Evolutionary conservation across 2,888 invertebrate genomes (phyloP), one percentile per base, ranked within the genome.

Genomic region (Mythimna vitellina): DNA sequence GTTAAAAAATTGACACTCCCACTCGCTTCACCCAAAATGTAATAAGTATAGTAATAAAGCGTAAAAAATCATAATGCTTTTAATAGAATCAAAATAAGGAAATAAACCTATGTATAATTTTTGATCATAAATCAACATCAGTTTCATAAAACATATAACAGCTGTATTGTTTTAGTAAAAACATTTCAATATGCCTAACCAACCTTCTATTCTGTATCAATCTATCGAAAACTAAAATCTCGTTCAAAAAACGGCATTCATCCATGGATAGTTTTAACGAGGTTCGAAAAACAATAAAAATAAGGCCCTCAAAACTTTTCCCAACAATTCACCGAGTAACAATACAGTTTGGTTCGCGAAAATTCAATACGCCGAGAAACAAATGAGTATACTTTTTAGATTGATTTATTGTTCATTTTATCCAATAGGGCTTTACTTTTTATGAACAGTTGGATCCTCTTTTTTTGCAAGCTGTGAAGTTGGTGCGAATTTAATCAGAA

Each of bases 211-310:
- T 70, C n/a, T 17, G 20, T 29, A 67, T 25, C 58, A 64, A 66
- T 70, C 51, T 56, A 60, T 62, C 22, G 29, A 70, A 76, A 65
- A 64, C 69, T 65, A 62, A 74, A 78, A 72, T 64, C 25, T 51
- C 49, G 9, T 68, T 66, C 58, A 46, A 64, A 80, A 76, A 77
- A 68, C 70, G 75, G 79, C 76, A 81, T 83, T 81, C 78, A 86
- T 85, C 74, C 65, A 73, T 67, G 75, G 74, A 86, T 89, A 88
- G 88, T 87, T 89, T 86, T 89, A 89, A 89, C 88, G 88, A 89
- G 87, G 80, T 87, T 86, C 78, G 65, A 72, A 81, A 85, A 86
- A 86, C 85, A 86, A 87, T 87, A 85, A 86, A 86, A 86, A 76
- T 65, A 74, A 58, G 68, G 64, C 69, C 70, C 73, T 75, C 81